phyloP scores from a whole-genome alignment of 2,888 invertebrate species.

The Drosophila buzzatii region DNA sequence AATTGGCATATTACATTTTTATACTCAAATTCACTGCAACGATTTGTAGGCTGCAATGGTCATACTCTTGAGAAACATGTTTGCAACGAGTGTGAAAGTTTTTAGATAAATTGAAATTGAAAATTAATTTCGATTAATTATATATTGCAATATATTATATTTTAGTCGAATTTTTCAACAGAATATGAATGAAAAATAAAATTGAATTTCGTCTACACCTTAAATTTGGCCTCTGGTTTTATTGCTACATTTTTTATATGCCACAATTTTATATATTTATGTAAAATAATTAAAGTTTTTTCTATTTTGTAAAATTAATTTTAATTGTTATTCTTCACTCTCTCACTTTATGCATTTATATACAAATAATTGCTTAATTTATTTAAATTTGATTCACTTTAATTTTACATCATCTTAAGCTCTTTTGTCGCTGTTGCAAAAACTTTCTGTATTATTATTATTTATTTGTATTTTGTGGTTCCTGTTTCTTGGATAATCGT shows the following conservation, averaged over 20 bases:
- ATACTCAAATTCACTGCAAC: constrained; percentile 16
- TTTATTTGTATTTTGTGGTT: constrained; percentile 52
- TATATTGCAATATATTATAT: too few relatives aligned
- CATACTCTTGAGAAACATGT: neutral
- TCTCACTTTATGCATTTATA: neutral
- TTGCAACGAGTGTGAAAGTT: neutral
- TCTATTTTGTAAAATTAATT: neutral
- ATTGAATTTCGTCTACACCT: too few relatives aligned
- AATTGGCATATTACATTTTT: constrained; percentile 9
- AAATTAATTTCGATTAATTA: too few relatives aligned
- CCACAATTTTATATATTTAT: neutral
- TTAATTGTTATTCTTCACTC: neutral
- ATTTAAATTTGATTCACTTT: neutral
- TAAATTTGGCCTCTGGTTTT: too few relatives aligned
- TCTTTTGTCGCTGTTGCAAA: constrained; percentile 34
- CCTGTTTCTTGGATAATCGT: constrained; percentile 59
- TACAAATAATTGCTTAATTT: neutral
- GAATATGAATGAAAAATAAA: too few relatives aligned
- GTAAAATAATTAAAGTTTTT: neutral
- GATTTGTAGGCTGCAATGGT: neutral
- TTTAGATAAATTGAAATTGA: too few relatives aligned
- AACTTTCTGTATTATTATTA: constrained; percentile 70
- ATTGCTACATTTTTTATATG: neutral
- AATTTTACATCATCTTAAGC: constrained; percentile 14
- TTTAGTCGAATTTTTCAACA: too few relatives aligned